These are phyloP conservation scores for Galeopsomyia nigrocyanea DNA, from an alignment of 2,888 invertebrate genomes.

Conservation along the genomic window DNA sequence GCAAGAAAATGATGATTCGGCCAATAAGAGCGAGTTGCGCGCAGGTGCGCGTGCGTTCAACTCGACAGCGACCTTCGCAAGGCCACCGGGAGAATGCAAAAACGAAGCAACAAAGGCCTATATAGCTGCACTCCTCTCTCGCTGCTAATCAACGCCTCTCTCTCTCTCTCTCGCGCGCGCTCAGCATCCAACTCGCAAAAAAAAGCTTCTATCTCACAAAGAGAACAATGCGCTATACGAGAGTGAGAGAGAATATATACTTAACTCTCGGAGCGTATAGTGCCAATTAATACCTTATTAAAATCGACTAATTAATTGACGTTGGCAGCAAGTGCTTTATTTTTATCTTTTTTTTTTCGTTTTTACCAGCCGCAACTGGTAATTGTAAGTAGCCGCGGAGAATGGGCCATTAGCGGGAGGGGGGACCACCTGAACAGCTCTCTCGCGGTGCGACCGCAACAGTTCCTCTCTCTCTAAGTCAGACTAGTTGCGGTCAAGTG, in stretches of 20 bases:
- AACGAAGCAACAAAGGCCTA: conserved; percentile 49
- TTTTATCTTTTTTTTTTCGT: not conserved
- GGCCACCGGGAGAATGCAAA: conserved; percentile 60
- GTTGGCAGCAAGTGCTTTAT: not conserved
- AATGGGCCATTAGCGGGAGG: conserved; percentile 19
- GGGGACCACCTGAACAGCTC: conserved; percentile 2
- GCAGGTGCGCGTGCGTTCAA: conserved; percentile 58
- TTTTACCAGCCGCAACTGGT: not conserved
- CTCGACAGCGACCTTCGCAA: conserved; percentile 68
- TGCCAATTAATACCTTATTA: conserved; percentile 3
- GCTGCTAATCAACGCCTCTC: conserved; percentile 68
- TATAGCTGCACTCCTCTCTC: no score
- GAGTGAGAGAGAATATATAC: conserved; percentile 6
- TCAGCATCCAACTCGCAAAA: conserved; percentile 63
- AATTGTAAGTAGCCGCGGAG: not conserved
- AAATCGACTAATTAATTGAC: conserved; percentile 30
- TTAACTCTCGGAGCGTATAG: no score
- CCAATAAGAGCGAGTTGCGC: not conserved
- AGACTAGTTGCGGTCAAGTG: no score
- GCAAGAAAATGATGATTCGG: conserved; percentile 45
- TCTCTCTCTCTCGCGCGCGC: no score
- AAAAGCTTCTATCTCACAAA: not conserved
- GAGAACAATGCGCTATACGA: conserved; percentile 27
- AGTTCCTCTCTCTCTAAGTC: no score
- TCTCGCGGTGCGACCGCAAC: no score